phyloP scores from a whole-genome alignment of 2,113 vertebrate genomes.

The Protobothrops flavoviridis region DNA sequence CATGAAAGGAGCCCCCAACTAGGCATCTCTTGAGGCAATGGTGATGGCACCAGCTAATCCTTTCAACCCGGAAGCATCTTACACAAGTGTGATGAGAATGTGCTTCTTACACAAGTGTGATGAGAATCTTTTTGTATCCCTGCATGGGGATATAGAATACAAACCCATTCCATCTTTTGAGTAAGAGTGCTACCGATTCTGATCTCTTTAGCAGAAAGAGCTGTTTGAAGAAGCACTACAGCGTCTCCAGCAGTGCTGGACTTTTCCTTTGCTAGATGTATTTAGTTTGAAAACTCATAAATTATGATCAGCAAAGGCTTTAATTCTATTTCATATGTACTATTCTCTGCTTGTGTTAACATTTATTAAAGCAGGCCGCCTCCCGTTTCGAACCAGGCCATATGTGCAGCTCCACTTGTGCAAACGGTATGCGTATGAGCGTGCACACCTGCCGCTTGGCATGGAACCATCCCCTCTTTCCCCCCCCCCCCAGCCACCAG shows the following conservation, averaged over 20 bases:
- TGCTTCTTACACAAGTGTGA: not conserved
- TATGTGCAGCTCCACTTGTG: too few species aligned
- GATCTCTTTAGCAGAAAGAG: not conserved
- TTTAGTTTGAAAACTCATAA: not conserved
- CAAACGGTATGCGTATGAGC: too few species aligned
- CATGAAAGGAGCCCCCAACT: not conserved
- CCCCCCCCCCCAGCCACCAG: too few species aligned
- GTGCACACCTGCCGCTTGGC: too few species aligned
- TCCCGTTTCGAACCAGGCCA: too few species aligned
- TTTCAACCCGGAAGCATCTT: not conserved
- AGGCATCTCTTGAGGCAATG: not conserved
- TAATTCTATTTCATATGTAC: not conserved
- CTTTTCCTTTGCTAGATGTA: not conserved
- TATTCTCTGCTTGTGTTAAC: not conserved
- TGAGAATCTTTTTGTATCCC: not conserved
- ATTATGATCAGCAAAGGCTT: not conserved
- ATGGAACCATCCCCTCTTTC: too few species aligned
- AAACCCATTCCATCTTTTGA: not conserved
- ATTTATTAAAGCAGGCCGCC: not conserved
- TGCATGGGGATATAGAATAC: not conserved
- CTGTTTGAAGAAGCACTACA: not conserved
- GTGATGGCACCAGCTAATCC: not conserved
- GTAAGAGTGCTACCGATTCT: not conserved
- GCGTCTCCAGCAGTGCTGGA: not conserved
- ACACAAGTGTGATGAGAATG: not conserved